Evolutionary conservation across 2,113 vertebrate species (phyloP).

Genomic region (Ciconia stormi): DNA sequence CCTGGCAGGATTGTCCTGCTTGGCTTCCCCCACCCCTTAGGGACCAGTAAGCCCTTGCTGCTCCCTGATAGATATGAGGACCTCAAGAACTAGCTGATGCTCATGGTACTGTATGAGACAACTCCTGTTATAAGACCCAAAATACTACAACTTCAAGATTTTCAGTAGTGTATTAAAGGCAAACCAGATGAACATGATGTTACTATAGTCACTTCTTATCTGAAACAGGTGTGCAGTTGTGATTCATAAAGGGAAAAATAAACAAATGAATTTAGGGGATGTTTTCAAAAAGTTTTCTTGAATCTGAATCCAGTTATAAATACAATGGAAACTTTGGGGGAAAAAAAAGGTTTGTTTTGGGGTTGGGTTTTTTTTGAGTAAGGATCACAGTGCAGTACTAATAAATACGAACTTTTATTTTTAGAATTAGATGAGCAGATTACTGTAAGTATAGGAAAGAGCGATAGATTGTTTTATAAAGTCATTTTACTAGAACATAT

Average conservation of each 20-base stretch:
- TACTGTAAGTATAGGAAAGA: neutral
- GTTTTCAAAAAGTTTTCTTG: neutral
- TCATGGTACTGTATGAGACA: neutral
- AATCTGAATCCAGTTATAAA: neutral
- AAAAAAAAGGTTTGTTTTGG: neutral
- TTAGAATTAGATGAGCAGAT: neutral
- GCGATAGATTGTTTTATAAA: neutral
- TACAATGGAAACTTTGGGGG: accelerated
- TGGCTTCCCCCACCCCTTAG: neutral
- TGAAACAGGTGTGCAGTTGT: neutral
- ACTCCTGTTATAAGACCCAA: neutral
- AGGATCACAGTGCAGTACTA: neutral
- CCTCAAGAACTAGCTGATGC: neutral
- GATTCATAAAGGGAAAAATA: neutral
- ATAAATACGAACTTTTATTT: neutral
- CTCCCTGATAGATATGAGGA: neutral
- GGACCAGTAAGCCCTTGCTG: neutral
- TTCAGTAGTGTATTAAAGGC: neutral
- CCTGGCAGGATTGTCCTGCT: neutral
- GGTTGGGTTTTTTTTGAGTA: neutral
- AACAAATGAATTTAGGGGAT: neutral
- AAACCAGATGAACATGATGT: neutral
- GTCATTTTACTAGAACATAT: neutral
- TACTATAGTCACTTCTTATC: neutral
- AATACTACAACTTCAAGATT: neutral